A percentile compares a stretch with the other conserved stretches of the same genome.
These are phyloP conservation scores for Dicerorhinus sumatrensis DNA, from an alignment of 2,113 vertebrate species.

Conservation along the genomic window DNA sequence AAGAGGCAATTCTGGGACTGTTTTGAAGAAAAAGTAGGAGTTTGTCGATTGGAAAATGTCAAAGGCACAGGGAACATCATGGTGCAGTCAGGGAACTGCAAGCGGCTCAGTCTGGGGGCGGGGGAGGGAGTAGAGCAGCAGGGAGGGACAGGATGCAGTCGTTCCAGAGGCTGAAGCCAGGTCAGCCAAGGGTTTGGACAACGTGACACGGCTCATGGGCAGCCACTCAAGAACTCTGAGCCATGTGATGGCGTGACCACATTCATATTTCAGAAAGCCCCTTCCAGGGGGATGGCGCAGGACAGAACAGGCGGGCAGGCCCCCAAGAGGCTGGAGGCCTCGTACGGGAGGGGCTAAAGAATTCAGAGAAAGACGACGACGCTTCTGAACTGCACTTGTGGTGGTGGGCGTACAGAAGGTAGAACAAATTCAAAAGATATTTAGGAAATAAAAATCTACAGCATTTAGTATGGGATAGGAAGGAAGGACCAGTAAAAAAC, in stretches of 20 bases:
- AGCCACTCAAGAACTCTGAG: neutral
- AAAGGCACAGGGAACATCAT: neutral
- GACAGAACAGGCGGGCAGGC: neutral
- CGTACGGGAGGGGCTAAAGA: neutral
- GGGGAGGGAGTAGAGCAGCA: neutral
- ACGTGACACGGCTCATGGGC: neutral
- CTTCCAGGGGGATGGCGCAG: neutral
- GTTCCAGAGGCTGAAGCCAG: neutral
- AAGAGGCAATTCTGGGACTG: neutral
- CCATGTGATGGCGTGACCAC: neutral
- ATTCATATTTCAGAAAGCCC: neutral
- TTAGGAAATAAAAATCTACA: slow-evolving; percentile 16
- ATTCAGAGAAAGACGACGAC: neutral
- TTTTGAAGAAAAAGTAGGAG: neutral
- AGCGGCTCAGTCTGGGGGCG: neutral
- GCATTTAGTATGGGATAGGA: neutral
- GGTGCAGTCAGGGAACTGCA: neutral
- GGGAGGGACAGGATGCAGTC: too few relatives aligned
- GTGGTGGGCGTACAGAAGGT: neutral
- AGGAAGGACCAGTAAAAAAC: neutral
- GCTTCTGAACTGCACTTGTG: neutral
- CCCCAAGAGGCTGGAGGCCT: neutral
- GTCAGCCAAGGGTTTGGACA: neutral
- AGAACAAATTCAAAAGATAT: neutral
- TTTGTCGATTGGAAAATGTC: neutral